phyloP scores from a whole-genome alignment of 1,140 invertebrate genomes.

The Gonatopus flavifemur region DNA sequence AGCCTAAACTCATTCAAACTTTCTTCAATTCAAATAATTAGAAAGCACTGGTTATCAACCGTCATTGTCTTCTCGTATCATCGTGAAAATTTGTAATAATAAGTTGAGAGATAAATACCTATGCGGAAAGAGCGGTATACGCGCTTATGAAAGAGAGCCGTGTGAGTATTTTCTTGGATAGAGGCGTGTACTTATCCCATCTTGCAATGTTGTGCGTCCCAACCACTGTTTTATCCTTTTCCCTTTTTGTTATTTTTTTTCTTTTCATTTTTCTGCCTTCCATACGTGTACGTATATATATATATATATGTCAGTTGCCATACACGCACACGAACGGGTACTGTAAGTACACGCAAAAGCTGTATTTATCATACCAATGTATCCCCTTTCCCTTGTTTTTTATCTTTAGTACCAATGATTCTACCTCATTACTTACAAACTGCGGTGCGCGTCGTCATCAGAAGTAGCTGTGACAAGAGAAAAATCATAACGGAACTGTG shows the following conservation, averaged over 20 bases:
- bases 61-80: too few relatives aligned
- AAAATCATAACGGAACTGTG: too few relatives aligned
- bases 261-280: constrained; percentile 7
- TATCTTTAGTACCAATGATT: constrained; percentile 27
- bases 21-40: too few relatives aligned
- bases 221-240: constrained; percentile 11
- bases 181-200: constrained; percentile 21
- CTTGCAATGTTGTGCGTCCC: constrained; percentile 16
- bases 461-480: too few relatives aligned
- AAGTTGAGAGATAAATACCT: too few relatives aligned
- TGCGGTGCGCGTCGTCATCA: too few relatives aligned
- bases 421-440: constrained; percentile 34
- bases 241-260: constrained; percentile 12
- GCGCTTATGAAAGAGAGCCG: constrained; percentile 11
- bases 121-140: too few relatives aligned
- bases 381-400: background rate
- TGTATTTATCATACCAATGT: constrained; percentile 39
- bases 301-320: constrained; percentile 1
- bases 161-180: constrained; percentile 17
- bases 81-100: too few relatives aligned
- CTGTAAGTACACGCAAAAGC: constrained; percentile 32
- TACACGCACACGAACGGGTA: constrained; percentile 10
- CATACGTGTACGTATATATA: background rate
- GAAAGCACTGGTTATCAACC: too few relatives aligned
- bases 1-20: too few relatives aligned